Evolutionary conservation across 1,140 invertebrate species (phyloP).

Genomic region (Drosophila bocqueti): DNA sequence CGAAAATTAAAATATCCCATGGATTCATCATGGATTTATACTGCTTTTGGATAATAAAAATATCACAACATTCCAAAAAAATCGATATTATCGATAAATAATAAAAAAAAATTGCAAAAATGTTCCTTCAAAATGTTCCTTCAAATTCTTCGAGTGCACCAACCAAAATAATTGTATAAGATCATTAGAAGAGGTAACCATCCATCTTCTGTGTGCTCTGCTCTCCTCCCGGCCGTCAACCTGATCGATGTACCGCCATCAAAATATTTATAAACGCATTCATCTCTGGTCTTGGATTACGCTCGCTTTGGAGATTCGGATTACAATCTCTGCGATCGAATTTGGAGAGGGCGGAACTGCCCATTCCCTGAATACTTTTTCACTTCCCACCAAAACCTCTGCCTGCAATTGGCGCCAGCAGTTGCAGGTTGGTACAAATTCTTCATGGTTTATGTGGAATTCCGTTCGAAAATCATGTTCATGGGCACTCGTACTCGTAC

Average conservation of each 20-base stretch:
- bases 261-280: conserved; percentile 83
- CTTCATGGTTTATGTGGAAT: conserved; percentile 53
- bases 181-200: conserved; percentile 70
- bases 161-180: conserved; percentile 71
- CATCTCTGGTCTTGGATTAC: conserved; percentile 52
- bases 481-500: conserved; percentile 20
- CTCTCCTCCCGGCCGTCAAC: conserved; percentile 8
- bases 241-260: conserved; percentile 71
- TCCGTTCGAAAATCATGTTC: conserved; percentile 35
- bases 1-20: no score
- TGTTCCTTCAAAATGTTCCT: not conserved
- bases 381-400: conserved; percentile 11
- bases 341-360: conserved; percentile 25
- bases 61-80: not conserved
- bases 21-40: no score
- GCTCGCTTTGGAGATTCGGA: conserved; percentile 31
- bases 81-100: not conserved
- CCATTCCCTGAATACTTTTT: not conserved
- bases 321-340: conserved; percentile 24
- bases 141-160: conserved; percentile 18
- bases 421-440: conserved; percentile 60
- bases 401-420: conserved; percentile 77
- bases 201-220: conserved; percentile 33
- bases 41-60: not conserved
- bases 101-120: not conserved